A percentile compares a stretch with the other conserved stretches of the same genome.
These are phyloP conservation scores for Andricus quercusramuli DNA, from an alignment of 2,888 invertebrate species.

Conservation along the genomic window DNA sequence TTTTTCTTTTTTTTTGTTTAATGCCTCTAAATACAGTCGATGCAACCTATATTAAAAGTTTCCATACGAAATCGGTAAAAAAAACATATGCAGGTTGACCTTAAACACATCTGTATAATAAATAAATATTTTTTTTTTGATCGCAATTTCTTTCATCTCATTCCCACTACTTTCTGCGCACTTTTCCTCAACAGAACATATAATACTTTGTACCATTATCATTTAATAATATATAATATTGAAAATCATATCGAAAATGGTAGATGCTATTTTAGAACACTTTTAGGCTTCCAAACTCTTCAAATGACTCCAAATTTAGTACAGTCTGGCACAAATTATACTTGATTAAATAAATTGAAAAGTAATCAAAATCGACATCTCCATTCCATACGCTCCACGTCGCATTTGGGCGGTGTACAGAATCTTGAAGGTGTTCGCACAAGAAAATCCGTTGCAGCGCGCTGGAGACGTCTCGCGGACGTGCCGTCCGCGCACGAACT, in stretches of 20 bases:
- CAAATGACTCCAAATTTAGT: constrained; percentile 16
- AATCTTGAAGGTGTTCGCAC: too few species aligned
- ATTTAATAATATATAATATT: constrained; percentile 38
- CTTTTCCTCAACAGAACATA: constrained; percentile 58
- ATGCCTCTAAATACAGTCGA: constrained; percentile 12
- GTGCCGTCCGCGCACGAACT: too few species aligned
- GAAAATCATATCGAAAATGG: constrained; percentile 33
- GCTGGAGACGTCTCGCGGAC: too few species aligned
- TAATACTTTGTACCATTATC: constrained; percentile 55
- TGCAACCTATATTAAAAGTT: constrained; percentile 33
- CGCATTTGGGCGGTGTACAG: too few species aligned
- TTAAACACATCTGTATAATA: constrained; percentile 60
- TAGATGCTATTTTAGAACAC: constrained; percentile 39
- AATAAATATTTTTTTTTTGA: constrained; percentile 51
- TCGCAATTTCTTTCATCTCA: constrained; percentile 58
- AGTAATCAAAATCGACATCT: background rate
- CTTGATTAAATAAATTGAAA: background rate
- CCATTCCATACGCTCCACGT: too few species aligned
- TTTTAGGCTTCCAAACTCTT: constrained; percentile 24
- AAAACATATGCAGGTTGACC: constrained; percentile 49
- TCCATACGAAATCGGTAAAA: constrained; percentile 35
- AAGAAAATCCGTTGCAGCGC: too few species aligned
- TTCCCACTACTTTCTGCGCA: constrained; percentile 55
- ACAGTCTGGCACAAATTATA: constrained; percentile 5
- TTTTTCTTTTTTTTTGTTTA: background rate